Evolutionary conservation across 2,113 vertebrate genomes (phyloP).

Genomic region (Colaptes auratus): DNA sequence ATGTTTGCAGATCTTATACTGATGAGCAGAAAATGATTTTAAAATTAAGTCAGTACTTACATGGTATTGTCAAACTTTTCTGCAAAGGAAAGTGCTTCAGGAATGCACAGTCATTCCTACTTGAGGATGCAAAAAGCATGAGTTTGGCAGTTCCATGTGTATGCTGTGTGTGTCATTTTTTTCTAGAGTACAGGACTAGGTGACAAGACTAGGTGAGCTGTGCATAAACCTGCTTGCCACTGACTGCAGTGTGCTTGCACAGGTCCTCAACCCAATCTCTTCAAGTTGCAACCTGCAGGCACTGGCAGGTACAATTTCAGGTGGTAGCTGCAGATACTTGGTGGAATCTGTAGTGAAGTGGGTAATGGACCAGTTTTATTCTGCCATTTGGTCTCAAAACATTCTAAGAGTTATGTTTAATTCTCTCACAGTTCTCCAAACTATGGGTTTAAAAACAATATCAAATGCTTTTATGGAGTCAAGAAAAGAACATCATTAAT

Average conservation of each 20-base stretch:
- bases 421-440: neutral
- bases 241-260: neutral
- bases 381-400: neutral
- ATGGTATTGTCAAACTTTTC: too few relatives aligned
- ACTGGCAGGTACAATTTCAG: neutral
- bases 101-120: accelerated
- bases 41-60: too few relatives aligned
- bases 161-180: neutral
- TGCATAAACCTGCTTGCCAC: neutral
- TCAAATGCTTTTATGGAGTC: neutral
- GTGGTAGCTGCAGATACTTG: neutral
- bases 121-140: neutral
- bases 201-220: neutral
- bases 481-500: neutral
- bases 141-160: accelerated
- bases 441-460: neutral
- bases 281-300: accelerated
- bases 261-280: neutral
- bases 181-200: neutral
- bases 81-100: neutral
- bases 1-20: too few relatives aligned
- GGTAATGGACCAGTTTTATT: neutral
- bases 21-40: too few relatives aligned
- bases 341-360: neutral
- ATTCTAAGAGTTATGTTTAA: neutral